Percentiles rank a stretch among this genome's conserved stretches.
phyloP scores from a whole-genome alignment of 2,888 invertebrate species.

The Lapara coniferarum region DNA sequence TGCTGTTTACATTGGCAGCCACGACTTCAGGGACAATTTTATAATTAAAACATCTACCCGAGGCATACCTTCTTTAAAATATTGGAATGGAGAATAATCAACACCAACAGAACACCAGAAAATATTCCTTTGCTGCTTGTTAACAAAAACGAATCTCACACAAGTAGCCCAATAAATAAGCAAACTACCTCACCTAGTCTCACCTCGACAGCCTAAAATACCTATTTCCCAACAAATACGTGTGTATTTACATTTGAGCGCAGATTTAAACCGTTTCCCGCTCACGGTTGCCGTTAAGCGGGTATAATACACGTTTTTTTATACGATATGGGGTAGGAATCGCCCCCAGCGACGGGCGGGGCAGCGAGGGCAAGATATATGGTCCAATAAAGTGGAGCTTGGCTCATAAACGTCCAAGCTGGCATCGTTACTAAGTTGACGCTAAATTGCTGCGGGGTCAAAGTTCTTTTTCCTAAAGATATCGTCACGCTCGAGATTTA shows the following conservation, averaged over 20 bases:
- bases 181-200: conserved; percentile 1
- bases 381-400: conserved; percentile 70
- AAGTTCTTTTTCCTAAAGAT: conserved; percentile 38
- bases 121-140: not conserved
- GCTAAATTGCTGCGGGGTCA: conserved; percentile 65
- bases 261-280: conserved; percentile 26
- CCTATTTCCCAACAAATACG: conserved; percentile 20
- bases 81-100: no score
- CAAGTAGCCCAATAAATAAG: not conserved
- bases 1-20: no score
- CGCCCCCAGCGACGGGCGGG: conserved; percentile 38
- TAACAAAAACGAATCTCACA: not conserved
- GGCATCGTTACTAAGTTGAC: conserved; percentile 54
- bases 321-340: conserved; percentile 60
- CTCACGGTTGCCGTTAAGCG: conserved; percentile 24
- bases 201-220: conserved; percentile 12
- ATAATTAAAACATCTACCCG: no score
- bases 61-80: no score
- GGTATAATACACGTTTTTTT: conserved; percentile 50
- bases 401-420: conserved; percentile 66
- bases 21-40: no score
- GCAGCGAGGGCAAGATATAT: conserved; percentile 66
- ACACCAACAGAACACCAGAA: not conserved
- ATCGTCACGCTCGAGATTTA: conserved; percentile 10
- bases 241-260: conserved; percentile 17